Percentiles rank a stretch among this genome's conserved stretches.
These are phyloP conservation scores for Mercenaria mercenaria DNA, from an alignment of 1,140 invertebrate species.

Conservation along the genomic window DNA sequence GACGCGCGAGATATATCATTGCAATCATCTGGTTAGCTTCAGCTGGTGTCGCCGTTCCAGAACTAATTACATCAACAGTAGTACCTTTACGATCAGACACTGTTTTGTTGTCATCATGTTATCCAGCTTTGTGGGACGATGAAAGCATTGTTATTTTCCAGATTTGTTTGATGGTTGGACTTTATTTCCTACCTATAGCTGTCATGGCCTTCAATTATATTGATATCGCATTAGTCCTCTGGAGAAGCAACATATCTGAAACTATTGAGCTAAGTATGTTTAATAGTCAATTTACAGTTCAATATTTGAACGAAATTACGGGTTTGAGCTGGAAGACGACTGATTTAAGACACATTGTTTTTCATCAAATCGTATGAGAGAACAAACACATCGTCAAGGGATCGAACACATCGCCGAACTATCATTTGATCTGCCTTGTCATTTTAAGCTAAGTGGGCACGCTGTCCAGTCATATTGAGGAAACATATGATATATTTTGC, in stretches of 20 bases:
- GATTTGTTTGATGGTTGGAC: constrained; percentile 35
- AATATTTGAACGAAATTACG: too few relatives aligned
- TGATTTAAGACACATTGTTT: too few relatives aligned
- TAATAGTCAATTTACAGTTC: too few relatives aligned
- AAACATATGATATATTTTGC: too few relatives aligned
- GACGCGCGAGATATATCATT: constrained; percentile 92
- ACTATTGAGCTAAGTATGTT: background rate
- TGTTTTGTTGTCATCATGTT: constrained; percentile 13
- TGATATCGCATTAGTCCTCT: constrained; percentile 28
- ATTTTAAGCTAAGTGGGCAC: too few relatives aligned
- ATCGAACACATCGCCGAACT: too few relatives aligned
- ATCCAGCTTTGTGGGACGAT: constrained; percentile 1
- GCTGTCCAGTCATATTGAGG: too few relatives aligned
- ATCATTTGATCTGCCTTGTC: too few relatives aligned
- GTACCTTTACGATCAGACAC: background rate
- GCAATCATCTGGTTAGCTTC: constrained; percentile 90
- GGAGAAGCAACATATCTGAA: background rate
- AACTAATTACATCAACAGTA: constrained; percentile 15
- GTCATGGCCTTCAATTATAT: constrained; percentile 53
- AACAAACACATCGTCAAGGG: too few relatives aligned
- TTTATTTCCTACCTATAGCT: constrained; percentile 39
- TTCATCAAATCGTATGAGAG: too few relatives aligned
- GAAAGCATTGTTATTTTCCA: constrained; percentile 12
- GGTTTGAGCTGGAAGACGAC: too few relatives aligned
- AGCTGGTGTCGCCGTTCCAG: constrained; percentile 20